Percentiles rank a stretch among this genome's conserved stretches.
Evolutionary conservation across 2,888 invertebrate genomes (phyloP).

Genomic region (Drosophila bunnanda): DNA sequence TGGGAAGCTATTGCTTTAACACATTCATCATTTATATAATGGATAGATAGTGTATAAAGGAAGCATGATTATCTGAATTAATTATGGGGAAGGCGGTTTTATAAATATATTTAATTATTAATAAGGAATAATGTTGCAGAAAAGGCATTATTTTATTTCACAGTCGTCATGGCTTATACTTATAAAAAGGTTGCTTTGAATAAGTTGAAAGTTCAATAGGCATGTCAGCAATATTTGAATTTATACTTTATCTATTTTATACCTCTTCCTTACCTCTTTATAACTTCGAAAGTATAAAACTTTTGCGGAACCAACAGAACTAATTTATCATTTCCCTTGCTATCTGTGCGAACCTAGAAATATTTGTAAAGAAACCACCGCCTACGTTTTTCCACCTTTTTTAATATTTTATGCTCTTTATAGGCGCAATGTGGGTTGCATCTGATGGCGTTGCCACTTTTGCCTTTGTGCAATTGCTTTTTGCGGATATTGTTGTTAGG

Average conservation of each 20-base stretch:
- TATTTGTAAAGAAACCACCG: slow-evolving; percentile 24
- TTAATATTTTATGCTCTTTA: slow-evolving; percentile 61
- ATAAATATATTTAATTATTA: too few relatives aligned
- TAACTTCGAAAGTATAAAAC: background rate
- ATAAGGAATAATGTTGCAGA: background rate
- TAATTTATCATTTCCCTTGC: slow-evolving; percentile 1
- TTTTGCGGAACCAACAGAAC: slow-evolving; percentile 11
- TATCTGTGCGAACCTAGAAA: background rate
- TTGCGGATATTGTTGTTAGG: slow-evolving; percentile 78
- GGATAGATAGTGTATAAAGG: background rate
- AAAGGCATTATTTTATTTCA: background rate
- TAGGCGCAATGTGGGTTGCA: slow-evolving; percentile 32
- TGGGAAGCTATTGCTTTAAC: slow-evolving; percentile 24
- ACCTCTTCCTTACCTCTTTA: background rate
- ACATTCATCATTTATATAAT: slow-evolving; percentile 4
- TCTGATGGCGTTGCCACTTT: slow-evolving; percentile 51
- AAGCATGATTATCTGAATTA: background rate
- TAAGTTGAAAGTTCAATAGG: background rate
- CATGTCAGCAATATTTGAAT: background rate
- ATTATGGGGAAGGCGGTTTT: too few relatives aligned
- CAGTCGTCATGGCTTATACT: background rate
- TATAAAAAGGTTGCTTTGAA: background rate
- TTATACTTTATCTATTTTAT: background rate
- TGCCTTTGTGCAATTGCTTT: slow-evolving; percentile 77
- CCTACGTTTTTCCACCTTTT: slow-evolving; percentile 41